These are phyloP conservation scores for Neosalanx taihuensis DNA, from an alignment of 2,797 vertebrate genomes.

Conservation along the genomic window DNA sequence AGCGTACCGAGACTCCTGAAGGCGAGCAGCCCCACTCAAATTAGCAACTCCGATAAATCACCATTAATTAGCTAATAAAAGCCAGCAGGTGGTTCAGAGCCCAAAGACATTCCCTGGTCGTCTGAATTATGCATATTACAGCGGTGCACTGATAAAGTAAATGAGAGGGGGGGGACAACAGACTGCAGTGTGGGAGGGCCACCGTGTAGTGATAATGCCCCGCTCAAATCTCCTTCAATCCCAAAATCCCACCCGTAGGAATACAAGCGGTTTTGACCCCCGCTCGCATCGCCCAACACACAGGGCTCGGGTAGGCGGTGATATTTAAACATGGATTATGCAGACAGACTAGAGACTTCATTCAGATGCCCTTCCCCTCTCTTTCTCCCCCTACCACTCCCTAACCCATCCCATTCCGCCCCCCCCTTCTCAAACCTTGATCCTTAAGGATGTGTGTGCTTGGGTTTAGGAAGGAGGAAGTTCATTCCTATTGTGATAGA, in stretches of 20 bases:
- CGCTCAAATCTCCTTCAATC: conserved; percentile 71
- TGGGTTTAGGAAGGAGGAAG: conserved; percentile 55
- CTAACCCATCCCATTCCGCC: conserved; percentile 23
- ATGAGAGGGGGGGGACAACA: conserved; percentile 79
- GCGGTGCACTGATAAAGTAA: conserved; percentile 78
- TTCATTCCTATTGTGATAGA: conserved; percentile 53
- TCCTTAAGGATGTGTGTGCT: conserved; percentile 64
- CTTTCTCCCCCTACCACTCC: background rate
- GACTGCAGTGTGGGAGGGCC: conserved; percentile 68
- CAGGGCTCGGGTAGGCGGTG: conserved; percentile 51
- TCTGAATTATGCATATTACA: conserved; percentile 95
- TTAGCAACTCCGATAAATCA: conserved; percentile 96
- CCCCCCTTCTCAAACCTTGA: conserved; percentile 31
- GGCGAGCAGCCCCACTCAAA: conserved; percentile 88
- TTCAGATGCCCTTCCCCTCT: conserved; percentile 10
- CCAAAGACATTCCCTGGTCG: conserved; percentile 89
- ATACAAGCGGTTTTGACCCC: conserved; percentile 79
- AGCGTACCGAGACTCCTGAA: conserved; percentile 84
- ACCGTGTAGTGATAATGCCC: conserved; percentile 66
- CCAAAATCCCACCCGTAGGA: conserved; percentile 77
- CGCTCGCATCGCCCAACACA: conserved; percentile 67
- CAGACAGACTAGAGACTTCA: conserved; percentile 60
- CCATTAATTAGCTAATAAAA: conserved; percentile 99
- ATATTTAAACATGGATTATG: conserved; percentile 72
- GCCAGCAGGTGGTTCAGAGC: conserved; percentile 93